phyloP scores from a whole-genome alignment of 2,113 vertebrate genomes.

The Cryptomyrus ogoouensis region DNA sequence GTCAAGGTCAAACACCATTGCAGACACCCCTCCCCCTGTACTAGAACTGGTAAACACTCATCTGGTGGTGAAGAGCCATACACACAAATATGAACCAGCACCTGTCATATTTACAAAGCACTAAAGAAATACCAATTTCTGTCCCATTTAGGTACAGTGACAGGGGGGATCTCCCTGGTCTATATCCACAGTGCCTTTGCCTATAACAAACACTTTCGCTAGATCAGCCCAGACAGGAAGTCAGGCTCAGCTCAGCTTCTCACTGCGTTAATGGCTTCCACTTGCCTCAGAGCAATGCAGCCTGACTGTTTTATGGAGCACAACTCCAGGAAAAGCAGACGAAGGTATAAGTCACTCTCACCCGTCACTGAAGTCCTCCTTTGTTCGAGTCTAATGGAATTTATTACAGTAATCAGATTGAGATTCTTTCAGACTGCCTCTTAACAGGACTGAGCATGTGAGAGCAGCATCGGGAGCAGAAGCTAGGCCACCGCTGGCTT shows the following conservation, averaged over 20 bases:
- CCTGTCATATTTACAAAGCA: not conserved
- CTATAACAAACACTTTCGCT: not conserved
- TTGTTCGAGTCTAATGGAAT: slow-evolving; percentile 13
- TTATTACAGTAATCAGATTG: slow-evolving; percentile 10
- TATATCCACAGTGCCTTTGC: not conserved
- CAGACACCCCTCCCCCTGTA: not conserved
- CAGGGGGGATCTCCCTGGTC: not conserved
- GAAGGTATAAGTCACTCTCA: not conserved
- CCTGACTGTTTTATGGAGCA: not conserved
- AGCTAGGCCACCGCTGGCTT: slow-evolving; percentile 13
- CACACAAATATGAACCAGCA: not conserved
- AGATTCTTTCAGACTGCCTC: slow-evolving; percentile 7
- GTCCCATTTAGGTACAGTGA: not conserved
- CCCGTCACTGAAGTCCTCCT: not conserved
- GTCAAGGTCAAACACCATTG: not conserved
- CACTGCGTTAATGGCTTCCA: not conserved
- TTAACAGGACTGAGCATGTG: slow-evolving; percentile 19
- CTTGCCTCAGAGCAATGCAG: not conserved
- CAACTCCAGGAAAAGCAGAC: not conserved
- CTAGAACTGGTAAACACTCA: not conserved
- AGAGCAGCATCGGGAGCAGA: slow-evolving; percentile 17
- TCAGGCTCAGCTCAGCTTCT: not conserved
- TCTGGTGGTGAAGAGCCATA: not conserved
- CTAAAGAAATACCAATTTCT: not conserved
- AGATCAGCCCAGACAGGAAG: not conserved